Base-by-base conservation (phyloP, 2,113 vertebrate species). In the Kryptolebias marmoratus region DNA sequence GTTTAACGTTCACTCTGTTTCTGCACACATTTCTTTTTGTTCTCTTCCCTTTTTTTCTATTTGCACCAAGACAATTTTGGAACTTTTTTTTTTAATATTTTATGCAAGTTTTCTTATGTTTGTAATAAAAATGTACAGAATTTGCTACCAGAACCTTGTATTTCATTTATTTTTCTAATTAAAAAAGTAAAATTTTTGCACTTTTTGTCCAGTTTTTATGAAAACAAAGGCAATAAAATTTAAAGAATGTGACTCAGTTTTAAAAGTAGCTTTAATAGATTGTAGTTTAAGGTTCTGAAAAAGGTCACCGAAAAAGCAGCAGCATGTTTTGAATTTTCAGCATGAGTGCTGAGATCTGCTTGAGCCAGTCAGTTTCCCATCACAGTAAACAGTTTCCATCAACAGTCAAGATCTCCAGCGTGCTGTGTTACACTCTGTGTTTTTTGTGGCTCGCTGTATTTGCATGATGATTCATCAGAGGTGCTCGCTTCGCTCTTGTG, bases 81-180 rank as follows among this genome's bases (percentile, higher is more conserved):
- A 56, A 71, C 61, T 75, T 73, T 82, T 69, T 79, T 11, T 64
- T 22, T 22, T 22, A 22, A 32, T 77, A 57, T 85, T 74, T 71
- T 88, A 80, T 92, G 84, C 78, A 90, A 88, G 81, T 88, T 87
- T 92, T 84, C 90, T 74, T 61, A 89, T 92, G 81, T 92, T 89
- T 93, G 86, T 90, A 93, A 94, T 93, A 93, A 93, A 94, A 87
- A 56, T 91, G 89, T 92, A 92, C 72, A 91, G 91, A 90, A 68
- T 68, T 88, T 87, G 59, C 67, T 47, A 69, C 32, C 53, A 53
- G 44, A 84, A 52, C 75, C 9, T 68, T 68, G 73, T 60, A 65
- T 80, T 73, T 64, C 15, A 44, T 66, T 66, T 47, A 56, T 68
- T 71, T 80, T 64, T 74, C 0, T 53, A 52, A 67, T 39, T 64